Evolutionary conservation across 1,140 invertebrate genomes (phyloP).

Genomic region (Pachyrhynchus sulphureomaculatus): DNA sequence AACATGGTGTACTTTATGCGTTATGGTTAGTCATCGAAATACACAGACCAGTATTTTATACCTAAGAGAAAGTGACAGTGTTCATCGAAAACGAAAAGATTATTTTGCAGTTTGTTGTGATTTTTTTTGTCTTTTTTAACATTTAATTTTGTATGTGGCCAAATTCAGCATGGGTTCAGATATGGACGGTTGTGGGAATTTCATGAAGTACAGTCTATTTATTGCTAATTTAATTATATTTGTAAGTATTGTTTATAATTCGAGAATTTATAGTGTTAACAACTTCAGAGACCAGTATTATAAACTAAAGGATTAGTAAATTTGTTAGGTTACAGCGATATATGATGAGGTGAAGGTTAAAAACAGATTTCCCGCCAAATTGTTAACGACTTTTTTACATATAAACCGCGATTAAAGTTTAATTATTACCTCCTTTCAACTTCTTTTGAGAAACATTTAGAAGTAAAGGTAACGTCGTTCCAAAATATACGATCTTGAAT

Average conservation of each 20-base stretch:
- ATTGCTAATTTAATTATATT: constrained; percentile 83
- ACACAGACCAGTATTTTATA: background rate
- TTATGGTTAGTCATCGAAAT: background rate
- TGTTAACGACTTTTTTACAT: no score
- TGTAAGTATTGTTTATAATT: constrained; percentile 62
- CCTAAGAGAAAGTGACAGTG: constrained; percentile 11
- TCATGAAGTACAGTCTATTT: constrained; percentile 83
- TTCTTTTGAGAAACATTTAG: no score
- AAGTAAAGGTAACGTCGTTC: no score
- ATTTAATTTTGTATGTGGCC: constrained; percentile 1
- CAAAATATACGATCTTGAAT: no score
- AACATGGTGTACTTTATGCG: background rate
- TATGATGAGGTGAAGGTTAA: no score
- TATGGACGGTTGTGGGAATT: constrained; percentile 76
- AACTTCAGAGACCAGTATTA: no score
- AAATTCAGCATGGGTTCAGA: constrained; percentile 39
- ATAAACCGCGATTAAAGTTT: no score
- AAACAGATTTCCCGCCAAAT: no score
- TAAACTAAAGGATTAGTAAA: no score
- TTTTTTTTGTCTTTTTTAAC: background rate
- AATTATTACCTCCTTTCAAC: no score
- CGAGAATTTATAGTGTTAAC: background rate
- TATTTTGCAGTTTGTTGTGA: background rate
- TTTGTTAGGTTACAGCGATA: no score
- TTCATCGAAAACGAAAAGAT: background rate